phyloP scores from a whole-genome alignment of 1,140 invertebrate genomes.

The Vanessa atalanta region DNA sequence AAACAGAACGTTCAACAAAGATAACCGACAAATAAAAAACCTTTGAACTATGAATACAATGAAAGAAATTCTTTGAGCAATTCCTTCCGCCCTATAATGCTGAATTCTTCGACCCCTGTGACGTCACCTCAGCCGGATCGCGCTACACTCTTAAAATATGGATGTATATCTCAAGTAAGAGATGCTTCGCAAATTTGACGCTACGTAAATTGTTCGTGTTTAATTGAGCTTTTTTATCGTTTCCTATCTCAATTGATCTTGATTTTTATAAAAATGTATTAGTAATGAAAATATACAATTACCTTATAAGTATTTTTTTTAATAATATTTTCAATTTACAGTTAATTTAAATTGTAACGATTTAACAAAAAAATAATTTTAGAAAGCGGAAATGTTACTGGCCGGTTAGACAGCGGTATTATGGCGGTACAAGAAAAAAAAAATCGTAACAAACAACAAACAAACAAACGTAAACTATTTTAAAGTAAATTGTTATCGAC shows the following conservation, averaged over 20 bases:
- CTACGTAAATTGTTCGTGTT: slow-evolving; percentile 1
- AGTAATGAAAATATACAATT: too few species aligned
- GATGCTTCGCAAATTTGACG: background rate
- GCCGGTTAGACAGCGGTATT: too few species aligned
- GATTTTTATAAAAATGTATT: background rate
- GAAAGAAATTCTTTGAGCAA: slow-evolving; percentile 28
- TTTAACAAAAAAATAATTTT: too few species aligned
- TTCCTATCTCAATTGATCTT: background rate
- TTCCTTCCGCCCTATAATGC: slow-evolving; percentile 28
- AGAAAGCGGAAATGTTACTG: too few species aligned
- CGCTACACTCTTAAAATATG: slow-evolving; percentile 13
- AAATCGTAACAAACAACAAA: too few species aligned
- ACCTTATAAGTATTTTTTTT: too few species aligned
- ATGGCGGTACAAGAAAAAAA: too few species aligned
- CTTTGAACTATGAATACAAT: slow-evolving; percentile 31
- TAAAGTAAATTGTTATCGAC: too few species aligned
- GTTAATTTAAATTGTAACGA: too few species aligned
- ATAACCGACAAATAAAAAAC: slow-evolving; percentile 18
- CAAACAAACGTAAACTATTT: too few species aligned
- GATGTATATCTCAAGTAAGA: slow-evolving; percentile 14
- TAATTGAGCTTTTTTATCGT: background rate
- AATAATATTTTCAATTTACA: too few species aligned
- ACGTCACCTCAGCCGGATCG: slow-evolving; percentile 23
- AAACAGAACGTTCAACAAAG: slow-evolving; percentile 16
- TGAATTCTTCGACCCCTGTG: slow-evolving; percentile 15